phyloP scores from a whole-genome alignment of 2,888 invertebrate species.

The Helleia helle region DNA sequence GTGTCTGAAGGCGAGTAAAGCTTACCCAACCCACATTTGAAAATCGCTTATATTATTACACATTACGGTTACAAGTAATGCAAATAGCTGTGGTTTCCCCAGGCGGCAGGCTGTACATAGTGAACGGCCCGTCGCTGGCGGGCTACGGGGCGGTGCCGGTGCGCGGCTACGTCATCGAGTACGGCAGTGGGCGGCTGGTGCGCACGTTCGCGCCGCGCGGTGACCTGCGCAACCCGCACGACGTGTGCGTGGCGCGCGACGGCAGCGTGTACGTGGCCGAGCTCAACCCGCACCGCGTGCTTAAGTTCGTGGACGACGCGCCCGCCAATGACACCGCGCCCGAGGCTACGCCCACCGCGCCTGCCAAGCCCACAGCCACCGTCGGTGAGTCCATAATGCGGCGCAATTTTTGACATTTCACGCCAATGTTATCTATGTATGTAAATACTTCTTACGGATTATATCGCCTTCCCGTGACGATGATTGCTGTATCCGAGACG shows the following conservation, averaged over 20 bases:
- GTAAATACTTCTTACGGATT: too few species aligned
- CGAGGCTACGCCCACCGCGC: conserved; percentile 23
- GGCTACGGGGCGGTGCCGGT: conserved; percentile 46
- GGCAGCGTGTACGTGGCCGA: conserved; percentile 86
- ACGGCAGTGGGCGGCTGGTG: conserved; percentile 70
- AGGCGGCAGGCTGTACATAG: conserved; percentile 82
- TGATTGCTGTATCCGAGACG: too few species aligned
- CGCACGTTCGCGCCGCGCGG: conserved; percentile 76
- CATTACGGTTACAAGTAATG: too few species aligned
- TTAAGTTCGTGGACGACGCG: conserved; percentile 49
- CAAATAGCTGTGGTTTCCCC: conserved; percentile 9
- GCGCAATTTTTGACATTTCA: too few species aligned
- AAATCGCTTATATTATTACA: too few species aligned
- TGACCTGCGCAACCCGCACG: conserved; percentile 83
- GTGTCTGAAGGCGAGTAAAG: too few species aligned
- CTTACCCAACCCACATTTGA: too few species aligned
- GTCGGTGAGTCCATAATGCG: too few species aligned
- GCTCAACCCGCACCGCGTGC: conserved; percentile 77
- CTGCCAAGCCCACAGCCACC: conserved; percentile 59
- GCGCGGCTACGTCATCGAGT: conserved; percentile 82
- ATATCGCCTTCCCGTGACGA: too few species aligned
- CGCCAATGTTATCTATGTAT: too few species aligned
- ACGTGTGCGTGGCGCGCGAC: conserved; percentile 80
- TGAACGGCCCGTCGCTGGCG: conserved; percentile 87
- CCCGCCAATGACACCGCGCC: conserved; percentile 27